These are phyloP conservation scores for Pomacea canaliculata DNA, from an alignment of 2,888 invertebrate species.

Conservation along the genomic window DNA sequence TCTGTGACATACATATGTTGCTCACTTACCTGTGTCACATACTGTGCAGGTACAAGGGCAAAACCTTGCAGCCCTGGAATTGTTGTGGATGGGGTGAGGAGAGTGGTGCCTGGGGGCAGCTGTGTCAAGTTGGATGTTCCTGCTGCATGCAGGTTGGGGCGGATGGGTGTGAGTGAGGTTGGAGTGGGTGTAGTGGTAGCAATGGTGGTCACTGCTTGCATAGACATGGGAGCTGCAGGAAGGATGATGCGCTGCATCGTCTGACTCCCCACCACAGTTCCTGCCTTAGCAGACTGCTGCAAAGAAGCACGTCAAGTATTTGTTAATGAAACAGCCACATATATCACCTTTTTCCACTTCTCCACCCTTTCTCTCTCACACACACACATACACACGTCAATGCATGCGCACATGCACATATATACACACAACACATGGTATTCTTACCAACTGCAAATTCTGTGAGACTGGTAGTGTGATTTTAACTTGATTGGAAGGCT, in stretches of 20 bases:
- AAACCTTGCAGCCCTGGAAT: slow-evolving; percentile 66
- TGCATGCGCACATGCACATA: no score
- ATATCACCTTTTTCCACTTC: no score
- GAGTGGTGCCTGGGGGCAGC: slow-evolving; percentile 63
- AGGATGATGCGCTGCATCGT: slow-evolving; percentile 62
- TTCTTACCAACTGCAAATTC: slow-evolving; percentile 44
- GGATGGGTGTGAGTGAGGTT: slow-evolving; percentile 55
- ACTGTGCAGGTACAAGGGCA: slow-evolving; percentile 76
- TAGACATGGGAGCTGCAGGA: slow-evolving; percentile 51
- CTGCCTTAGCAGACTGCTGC: slow-evolving; percentile 21
- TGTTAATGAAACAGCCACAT: no score
- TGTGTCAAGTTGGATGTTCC: slow-evolving; percentile 37
- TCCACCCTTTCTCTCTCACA: background rate
- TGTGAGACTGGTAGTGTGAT: slow-evolving; percentile 59
- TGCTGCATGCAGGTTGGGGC: slow-evolving; percentile 64
- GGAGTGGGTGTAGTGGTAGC: slow-evolving; percentile 35
- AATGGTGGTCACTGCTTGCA: slow-evolving; percentile 33
- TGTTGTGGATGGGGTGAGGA: slow-evolving; percentile 65
- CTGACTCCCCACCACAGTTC: slow-evolving; percentile 23
- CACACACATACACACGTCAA: background rate
- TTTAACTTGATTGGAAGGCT: slow-evolving; percentile 51
- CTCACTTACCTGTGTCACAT: slow-evolving; percentile 70
- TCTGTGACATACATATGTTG: no score
- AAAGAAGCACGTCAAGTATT: background rate
- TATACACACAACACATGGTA: background rate